Conservation (phyloP, 1,140 invertebrate species). For the Palaemon carinicauda region DNA sequence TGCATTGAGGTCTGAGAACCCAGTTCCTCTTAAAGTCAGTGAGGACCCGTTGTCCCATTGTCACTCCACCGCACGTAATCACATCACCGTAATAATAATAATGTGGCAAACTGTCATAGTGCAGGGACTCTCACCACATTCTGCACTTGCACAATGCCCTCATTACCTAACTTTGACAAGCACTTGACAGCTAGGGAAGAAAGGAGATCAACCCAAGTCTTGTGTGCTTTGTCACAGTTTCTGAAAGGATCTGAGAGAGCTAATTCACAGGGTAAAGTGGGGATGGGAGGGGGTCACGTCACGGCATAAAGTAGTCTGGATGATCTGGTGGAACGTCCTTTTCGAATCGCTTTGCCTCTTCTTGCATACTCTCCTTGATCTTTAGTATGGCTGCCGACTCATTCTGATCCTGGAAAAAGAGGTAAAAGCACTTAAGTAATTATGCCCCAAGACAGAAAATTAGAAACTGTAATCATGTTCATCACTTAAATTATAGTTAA, state of each 20-base stretch:
- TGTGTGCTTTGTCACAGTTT: slow-evolving; percentile 46
- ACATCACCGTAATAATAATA: slow-evolving; percentile 39
- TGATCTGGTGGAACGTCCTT: slow-evolving; percentile 89
- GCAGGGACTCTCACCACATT: slow-evolving; percentile 33
- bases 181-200: slow-evolving; percentile 44
- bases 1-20: slow-evolving; percentile 45
- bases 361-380: slow-evolving; percentile 99
- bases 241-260: slow-evolving; percentile 45
- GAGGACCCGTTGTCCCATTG: slow-evolving; percentile 46
- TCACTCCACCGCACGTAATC: slow-evolving; percentile 50
- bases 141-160: slow-evolving; percentile 45
- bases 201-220: slow-evolving; percentile 22
- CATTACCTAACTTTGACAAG: slow-evolving; percentile 45
- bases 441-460: neutral
- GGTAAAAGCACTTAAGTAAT: slow-evolving; percentile 17
- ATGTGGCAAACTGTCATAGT: slow-evolving; percentile 41
- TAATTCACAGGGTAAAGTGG: slow-evolving; percentile 56
- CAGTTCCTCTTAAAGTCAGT: slow-evolving; percentile 41
- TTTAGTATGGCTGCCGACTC: slow-evolving; percentile 99
- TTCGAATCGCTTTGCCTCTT: slow-evolving; percentile 99
- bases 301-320: slow-evolving; percentile 96
- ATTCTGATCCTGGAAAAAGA: slow-evolving; percentile 85
- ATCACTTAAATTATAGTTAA: neutral
- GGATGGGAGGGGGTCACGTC: slow-evolving; percentile 64
- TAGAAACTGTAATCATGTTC: neutral